Percentiles rank a stretch among this genome's conserved stretches.
These are phyloP conservation scores for Aeoliscus strigatus DNA, from an alignment of 2,797 vertebrate genomes.

Conservation along the genomic window DNA sequence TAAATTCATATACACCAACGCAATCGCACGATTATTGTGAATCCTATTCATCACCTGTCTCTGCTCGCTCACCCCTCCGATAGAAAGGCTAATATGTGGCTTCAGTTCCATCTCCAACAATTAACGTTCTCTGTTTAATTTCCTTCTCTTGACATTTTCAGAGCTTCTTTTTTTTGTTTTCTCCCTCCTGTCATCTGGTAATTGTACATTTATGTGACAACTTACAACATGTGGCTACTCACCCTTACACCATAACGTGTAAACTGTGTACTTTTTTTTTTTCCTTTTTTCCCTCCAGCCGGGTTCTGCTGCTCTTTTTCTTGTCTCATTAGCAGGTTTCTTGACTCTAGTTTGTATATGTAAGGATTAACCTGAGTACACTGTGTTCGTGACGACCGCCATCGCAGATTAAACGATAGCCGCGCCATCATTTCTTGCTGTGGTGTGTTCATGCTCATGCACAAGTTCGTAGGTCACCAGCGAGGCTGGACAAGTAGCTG, in stretches of 20 bases:
- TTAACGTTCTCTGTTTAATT: too few relatives aligned
- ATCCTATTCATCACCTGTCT: conserved; percentile 25
- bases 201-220: conserved; percentile 22
- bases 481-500: too few relatives aligned
- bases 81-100: conserved; percentile 44
- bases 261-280: conserved; percentile 21
- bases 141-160: too few relatives aligned
- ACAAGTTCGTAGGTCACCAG: too few relatives aligned
- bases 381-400: too few relatives aligned
- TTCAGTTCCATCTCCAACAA: conserved; percentile 33
- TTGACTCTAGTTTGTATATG: too few relatives aligned
- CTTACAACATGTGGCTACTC: conserved; percentile 14
- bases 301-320: conserved; percentile 1
- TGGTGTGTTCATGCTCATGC: too few relatives aligned
- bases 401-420: too few relatives aligned
- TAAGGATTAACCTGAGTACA: too few relatives aligned
- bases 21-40: conserved; percentile 52
- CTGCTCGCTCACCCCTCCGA: conserved; percentile 30
- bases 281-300: conserved; percentile 7
- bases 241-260: conserved; percentile 24
- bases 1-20: conserved; percentile 36
- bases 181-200: conserved; percentile 23
- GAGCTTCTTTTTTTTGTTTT: too few relatives aligned
- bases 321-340: neutral
- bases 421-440: too few relatives aligned